These are phyloP conservation scores for Hydra vulgaris DNA, from an alignment of 30 jellyfish, hydroid and myxozoan species.

Conservation along the genomic window DNA sequence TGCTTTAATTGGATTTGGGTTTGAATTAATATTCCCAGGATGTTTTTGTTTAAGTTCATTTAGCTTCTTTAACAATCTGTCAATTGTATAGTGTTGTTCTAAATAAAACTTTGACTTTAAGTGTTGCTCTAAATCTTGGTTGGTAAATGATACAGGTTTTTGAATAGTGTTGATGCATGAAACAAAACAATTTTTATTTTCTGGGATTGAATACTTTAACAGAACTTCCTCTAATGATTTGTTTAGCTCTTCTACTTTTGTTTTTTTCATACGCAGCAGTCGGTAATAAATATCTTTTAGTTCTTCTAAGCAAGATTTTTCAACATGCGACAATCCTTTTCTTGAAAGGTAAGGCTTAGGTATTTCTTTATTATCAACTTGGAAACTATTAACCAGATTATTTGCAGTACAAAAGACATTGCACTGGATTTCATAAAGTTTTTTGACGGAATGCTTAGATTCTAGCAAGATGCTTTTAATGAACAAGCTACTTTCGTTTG, in stretches of 20 bases:
- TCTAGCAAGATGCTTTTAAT: neutral
- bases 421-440: neutral
- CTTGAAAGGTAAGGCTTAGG: neutral
- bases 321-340: neutral
- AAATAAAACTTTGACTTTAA: neutral
- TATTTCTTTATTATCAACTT: neutral
- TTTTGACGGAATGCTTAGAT: neutral
- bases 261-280: neutral
- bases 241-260: neutral
- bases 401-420: neutral
- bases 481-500: neutral
- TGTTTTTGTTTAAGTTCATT: neutral
- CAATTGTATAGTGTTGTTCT: neutral
- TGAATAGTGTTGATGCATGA: neutral
- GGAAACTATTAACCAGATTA: neutral
- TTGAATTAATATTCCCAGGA: neutral
- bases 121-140: neutral
- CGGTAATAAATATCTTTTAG: neutral
- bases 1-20: neutral
- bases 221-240: neutral
- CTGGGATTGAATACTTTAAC: neutral
- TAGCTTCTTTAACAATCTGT: neutral
- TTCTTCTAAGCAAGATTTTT: neutral
- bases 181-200: too few species aligned
- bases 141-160: neutral